Base-by-base conservation (phyloP, 1,140 invertebrate genomes). In the Aphidius gifuensis region DNA sequence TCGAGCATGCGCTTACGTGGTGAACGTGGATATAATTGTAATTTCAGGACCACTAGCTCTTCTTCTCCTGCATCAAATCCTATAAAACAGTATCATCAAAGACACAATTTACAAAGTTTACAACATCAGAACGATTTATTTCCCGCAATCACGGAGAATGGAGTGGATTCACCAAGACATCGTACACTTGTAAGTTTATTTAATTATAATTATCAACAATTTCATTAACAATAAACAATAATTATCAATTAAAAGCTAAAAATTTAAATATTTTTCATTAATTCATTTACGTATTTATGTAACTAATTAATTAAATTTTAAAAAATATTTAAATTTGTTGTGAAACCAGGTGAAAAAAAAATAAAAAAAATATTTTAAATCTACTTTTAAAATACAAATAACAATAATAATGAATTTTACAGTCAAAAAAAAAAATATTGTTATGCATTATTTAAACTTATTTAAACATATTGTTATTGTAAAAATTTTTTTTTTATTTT, bases 81-180 rank as follows among this genome's bases (percentile, higher is more conserved):
- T 70, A 65, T 62, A 68, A 70, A 74, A 59, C 64, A 74, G 61
- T 62, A 67, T 58, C 65, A 69, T 47, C 64, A 67, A 43, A 63
- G 62, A 62, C 71, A 69, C 57, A 69, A 70, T 54, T 62, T 69
- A 49, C 69, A 65, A 56, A 57, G 67, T 54, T 56, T 61, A 21
- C 66, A 60, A 38, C 65, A 69, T 23, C 67, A 71, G n/a, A 67
- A 56, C 55, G 66, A 69, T 46, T 65, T 65, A 9, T 79, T 78
- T 42, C 76, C 77, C 16, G 72, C 71, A 64, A 79, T 79, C 71
- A 74, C 70, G 64, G 77, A 79, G 69, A 78, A 79, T 73, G 75
- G 75, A 65, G 67, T 64, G 40, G 74, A 74, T 32, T 75, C 73
- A 51, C 74, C 75, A n/a, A 71, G 74, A 62, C 69, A 72, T 62